Percentiles rank a stretch among this genome's conserved stretches.
phyloP scores from a whole-genome alignment of 2,888 invertebrate genomes.

The Bombylius major region DNA sequence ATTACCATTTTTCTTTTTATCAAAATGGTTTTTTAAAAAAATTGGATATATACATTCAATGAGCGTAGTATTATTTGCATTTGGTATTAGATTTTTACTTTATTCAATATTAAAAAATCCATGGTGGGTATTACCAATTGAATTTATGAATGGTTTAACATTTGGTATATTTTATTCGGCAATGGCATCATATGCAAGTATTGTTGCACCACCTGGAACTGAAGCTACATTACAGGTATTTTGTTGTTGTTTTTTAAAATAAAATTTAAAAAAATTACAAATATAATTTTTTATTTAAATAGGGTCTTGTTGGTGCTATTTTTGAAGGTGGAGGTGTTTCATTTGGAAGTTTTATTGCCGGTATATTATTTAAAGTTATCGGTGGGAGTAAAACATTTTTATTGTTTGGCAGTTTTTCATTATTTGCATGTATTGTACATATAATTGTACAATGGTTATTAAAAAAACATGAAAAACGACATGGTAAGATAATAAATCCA shows the following conservation, averaged over 20 bases:
- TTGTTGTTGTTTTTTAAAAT: background rate
- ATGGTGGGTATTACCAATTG: constrained; percentile 76
- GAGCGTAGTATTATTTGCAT: constrained; percentile 66
- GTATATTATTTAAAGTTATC: constrained; percentile 49
- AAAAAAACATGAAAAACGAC: constrained; percentile 4
- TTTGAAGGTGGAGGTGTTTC: constrained; percentile 81
- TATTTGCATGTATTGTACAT: constrained; percentile 48
- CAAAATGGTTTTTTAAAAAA: constrained; percentile 60
- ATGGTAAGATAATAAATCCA: constrained; percentile 9
- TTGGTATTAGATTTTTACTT: constrained; percentile 65
- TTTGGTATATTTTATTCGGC: constrained; percentile 80
- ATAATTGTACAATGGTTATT: constrained; percentile 40
- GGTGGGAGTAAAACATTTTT: constrained; percentile 58
- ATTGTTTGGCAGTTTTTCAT: constrained; percentile 55
- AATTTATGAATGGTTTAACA: constrained; percentile 75
- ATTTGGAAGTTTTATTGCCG: constrained; percentile 66
- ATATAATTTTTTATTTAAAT: background rate
- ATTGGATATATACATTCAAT: constrained; percentile 74
- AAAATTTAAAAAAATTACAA: background rate
- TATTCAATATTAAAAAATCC: constrained; percentile 70
- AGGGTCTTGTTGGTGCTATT: constrained; percentile 74
- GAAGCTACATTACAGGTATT: constrained; percentile 76
- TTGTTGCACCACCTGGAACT: constrained; percentile 69
- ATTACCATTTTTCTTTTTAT: constrained; percentile 74
- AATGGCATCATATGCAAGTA: constrained; percentile 78